Conservation (phyloP, 2,797 vertebrate species). For the Neosalanx taihuensis region DNA sequence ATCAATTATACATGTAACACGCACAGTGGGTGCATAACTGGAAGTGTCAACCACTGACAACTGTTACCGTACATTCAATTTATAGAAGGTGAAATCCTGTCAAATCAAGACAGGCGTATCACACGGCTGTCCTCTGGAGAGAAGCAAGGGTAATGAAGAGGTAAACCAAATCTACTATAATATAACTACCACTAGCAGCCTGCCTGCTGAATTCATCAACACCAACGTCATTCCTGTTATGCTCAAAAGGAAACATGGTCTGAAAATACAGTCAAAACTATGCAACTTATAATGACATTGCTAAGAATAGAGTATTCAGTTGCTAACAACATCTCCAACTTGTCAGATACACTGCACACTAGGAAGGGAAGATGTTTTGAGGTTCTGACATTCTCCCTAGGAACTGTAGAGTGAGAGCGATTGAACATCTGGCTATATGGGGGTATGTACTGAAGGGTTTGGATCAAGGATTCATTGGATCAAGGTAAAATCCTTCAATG, state of each 20-base stretch:
- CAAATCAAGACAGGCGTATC: constrained; percentile 43
- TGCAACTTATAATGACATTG: background rate
- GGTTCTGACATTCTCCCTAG: too few relatives aligned
- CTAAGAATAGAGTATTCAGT: background rate
- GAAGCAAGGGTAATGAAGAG: constrained; percentile 36
- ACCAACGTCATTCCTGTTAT: background rate
- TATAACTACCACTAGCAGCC: constrained; percentile 27
- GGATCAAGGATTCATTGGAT: too few relatives aligned
- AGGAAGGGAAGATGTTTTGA: background rate
- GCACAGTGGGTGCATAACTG: background rate
- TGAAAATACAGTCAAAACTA: background rate
- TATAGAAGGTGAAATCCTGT: constrained; percentile 45
- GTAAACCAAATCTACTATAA: constrained; percentile 42
- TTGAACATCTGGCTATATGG: too few relatives aligned
- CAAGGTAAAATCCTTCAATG: too few relatives aligned
- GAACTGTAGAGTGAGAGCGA: too few relatives aligned
- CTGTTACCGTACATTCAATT: constrained; percentile 28
- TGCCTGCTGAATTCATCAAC: background rate
- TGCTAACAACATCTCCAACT: background rate
- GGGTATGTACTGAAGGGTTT: too few relatives aligned
- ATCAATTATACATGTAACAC: background rate
- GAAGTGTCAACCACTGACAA: constrained; percentile 37
- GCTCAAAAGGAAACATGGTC: background rate
- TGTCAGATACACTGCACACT: background rate
- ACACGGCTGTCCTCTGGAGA: constrained; percentile 38